Conservation (phyloP, 1,140 invertebrate species). For the Batillaria attramentaria region DNA sequence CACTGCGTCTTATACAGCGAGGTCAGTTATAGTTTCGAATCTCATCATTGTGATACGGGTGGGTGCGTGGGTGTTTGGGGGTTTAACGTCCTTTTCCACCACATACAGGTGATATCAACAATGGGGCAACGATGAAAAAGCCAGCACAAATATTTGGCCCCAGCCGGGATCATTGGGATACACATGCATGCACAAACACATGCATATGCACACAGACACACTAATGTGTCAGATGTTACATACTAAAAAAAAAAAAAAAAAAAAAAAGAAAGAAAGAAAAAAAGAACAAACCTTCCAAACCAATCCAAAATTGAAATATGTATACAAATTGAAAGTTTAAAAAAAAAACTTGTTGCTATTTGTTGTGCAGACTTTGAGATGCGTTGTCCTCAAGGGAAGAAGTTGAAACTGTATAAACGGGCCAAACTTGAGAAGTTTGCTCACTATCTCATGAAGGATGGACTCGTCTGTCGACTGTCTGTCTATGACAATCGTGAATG, state of each 20-base stretch:
- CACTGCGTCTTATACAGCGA: slow-evolving; percentile 79
- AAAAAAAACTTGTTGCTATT: too few species aligned
- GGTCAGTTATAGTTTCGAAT: slow-evolving; percentile 71
- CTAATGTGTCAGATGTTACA: too few species aligned
- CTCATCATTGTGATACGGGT: neutral
- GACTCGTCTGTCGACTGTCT: slow-evolving; percentile 80
- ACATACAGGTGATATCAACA: too few species aligned
- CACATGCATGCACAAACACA: neutral
- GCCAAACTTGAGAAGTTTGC: slow-evolving; percentile 83
- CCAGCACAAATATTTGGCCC: too few species aligned
- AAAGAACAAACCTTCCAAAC: too few species aligned
- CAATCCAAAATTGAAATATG: neutral
- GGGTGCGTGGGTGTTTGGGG: too few species aligned
- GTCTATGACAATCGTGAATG: slow-evolving; percentile 81
- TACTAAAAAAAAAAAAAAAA: too few species aligned
- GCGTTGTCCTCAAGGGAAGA: slow-evolving; percentile 82
- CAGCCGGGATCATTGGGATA: neutral
- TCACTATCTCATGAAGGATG: slow-evolving; percentile 82
- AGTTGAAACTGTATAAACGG: slow-evolving; percentile 83
- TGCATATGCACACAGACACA: neutral
- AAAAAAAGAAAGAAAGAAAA: too few species aligned
- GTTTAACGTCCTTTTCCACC: too few species aligned
- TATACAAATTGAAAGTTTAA: too few species aligned
- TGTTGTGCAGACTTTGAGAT: slow-evolving; percentile 79
- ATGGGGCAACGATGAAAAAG: too few species aligned